A percentile compares a stretch with the other conserved stretches of the same genome.
Conservation (phyloP, 2,888 invertebrate genomes). For the Zhuqinia jingwanae region DNA sequence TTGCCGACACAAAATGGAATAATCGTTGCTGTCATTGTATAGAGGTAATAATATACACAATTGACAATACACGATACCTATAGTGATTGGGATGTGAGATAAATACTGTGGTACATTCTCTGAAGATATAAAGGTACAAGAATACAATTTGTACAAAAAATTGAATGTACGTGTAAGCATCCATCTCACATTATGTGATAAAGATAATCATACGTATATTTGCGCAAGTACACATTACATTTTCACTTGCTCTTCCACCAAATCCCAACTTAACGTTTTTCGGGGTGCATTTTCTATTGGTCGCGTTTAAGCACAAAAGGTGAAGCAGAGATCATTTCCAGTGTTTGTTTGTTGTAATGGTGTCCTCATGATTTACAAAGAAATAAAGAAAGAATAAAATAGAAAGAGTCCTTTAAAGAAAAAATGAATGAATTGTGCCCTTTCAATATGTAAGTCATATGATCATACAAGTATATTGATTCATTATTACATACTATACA, state of each 20-base stretch:
- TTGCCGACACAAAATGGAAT: constrained; percentile 9
- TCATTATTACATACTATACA: not conserved
- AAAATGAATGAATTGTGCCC: not conserved
- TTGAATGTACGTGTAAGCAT: too few relatives aligned
- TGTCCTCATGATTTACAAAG: not conserved
- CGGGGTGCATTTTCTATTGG: too few relatives aligned
- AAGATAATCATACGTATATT: too few relatives aligned
- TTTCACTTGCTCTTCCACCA: not conserved
- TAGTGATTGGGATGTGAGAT: too few relatives aligned
- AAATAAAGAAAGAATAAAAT: not conserved
- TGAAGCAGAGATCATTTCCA: not conserved
- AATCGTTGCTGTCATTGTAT: not conserved
- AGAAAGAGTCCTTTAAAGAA: not conserved
- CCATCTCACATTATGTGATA: too few relatives aligned
- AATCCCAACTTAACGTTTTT: too few relatives aligned
- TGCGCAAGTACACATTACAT: too few relatives aligned
- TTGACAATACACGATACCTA: too few relatives aligned
- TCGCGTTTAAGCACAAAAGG: too few relatives aligned
- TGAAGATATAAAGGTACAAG: not conserved
- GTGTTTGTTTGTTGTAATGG: not conserved
- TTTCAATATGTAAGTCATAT: not conserved
- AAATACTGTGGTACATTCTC: too few relatives aligned
- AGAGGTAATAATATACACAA: too few relatives aligned
- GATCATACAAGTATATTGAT: not conserved
- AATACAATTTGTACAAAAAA: too few relatives aligned